These are phyloP conservation scores for Drosophila tsacasi DNA, from an alignment of 1,140 invertebrate species.

Conservation along the genomic window DNA sequence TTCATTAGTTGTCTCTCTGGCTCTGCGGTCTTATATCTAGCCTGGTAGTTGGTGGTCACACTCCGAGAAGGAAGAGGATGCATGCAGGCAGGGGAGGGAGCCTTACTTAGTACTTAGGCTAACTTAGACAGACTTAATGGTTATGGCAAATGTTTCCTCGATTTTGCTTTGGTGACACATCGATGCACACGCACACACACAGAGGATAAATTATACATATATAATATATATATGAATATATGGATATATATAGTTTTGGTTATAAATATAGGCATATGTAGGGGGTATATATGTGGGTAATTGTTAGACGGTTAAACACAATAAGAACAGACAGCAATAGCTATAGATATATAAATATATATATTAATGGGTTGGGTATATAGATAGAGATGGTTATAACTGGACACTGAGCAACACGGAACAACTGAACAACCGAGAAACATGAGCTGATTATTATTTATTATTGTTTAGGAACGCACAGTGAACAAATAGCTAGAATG, in stretches of 20 bases:
- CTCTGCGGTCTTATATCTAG: conserved; percentile 7
- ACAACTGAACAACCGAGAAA: conserved; percentile 46
- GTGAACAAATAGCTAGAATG: conserved; percentile 70
- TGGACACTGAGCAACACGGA: conserved; percentile 50
- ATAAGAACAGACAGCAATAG: conserved; percentile 37
- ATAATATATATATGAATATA: conserved; percentile 12
- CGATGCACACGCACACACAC: conserved; percentile 49
- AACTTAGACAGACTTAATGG: conserved; percentile 66
- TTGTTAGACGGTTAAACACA: conserved; percentile 55
- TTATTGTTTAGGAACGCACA: conserved; percentile 60
- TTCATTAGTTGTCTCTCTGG: conserved; percentile 25
- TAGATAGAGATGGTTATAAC: conserved; percentile 43
- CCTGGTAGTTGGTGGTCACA: background rate
- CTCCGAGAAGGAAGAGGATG: conserved; percentile 9
- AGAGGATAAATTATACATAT: conserved; percentile 21
- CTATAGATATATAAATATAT: conserved; percentile 6
- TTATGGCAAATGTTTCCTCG: conserved; percentile 42
- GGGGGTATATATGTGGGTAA: conserved; percentile 22
- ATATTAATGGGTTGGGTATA: conserved; percentile 23
- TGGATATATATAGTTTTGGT: conserved; percentile 27
- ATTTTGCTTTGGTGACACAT: conserved; percentile 40
- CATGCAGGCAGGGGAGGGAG: conserved; percentile 58
- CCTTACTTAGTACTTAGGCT: conserved; percentile 69
- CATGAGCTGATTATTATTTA: conserved; percentile 60
- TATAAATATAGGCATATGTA: conserved; percentile 27